Evolutionary conservation across 1,140 invertebrate species (phyloP).

Genomic region (Zophobas morio): DNA sequence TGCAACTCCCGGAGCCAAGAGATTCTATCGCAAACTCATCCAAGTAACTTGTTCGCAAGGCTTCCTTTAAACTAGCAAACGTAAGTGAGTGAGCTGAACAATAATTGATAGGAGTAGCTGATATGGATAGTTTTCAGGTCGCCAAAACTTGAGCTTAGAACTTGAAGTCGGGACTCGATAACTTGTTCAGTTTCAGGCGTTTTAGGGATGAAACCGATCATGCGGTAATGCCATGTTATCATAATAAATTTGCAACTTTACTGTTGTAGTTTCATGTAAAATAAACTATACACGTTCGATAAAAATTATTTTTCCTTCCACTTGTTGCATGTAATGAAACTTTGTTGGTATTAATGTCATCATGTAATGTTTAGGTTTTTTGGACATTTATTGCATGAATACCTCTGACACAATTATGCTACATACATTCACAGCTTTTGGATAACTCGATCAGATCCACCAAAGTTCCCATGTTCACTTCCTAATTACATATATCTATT

Average conservation of each 20-base stretch:
- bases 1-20: slow-evolving; percentile 28
- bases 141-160: slow-evolving; percentile 39
- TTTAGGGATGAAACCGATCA: slow-evolving; percentile 38
- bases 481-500: slow-evolving; percentile 34
- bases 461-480: slow-evolving; percentile 6
- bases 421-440: background rate
- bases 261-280: background rate
- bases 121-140: slow-evolving; percentile 38
- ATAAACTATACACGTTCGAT: no score
- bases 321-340: no score
- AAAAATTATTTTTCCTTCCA: no score
- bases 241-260: slow-evolving; percentile 39
- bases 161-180: slow-evolving; percentile 34
- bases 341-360: no score
- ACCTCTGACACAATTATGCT: no score
- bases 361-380: no score
- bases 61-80: slow-evolving; percentile 23
- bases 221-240: slow-evolving; percentile 41
- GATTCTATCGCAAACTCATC: slow-evolving; percentile 24
- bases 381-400: no score
- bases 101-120: slow-evolving; percentile 30
- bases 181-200: slow-evolving; percentile 42
- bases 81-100: slow-evolving; percentile 35
- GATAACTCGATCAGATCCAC: background rate
- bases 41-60: slow-evolving; percentile 18